Evolutionary conservation across 2,797 vertebrate genomes (phyloP), one percentile per base, ranked within the genome.

Genomic region (Pangasius djambal): DNA sequence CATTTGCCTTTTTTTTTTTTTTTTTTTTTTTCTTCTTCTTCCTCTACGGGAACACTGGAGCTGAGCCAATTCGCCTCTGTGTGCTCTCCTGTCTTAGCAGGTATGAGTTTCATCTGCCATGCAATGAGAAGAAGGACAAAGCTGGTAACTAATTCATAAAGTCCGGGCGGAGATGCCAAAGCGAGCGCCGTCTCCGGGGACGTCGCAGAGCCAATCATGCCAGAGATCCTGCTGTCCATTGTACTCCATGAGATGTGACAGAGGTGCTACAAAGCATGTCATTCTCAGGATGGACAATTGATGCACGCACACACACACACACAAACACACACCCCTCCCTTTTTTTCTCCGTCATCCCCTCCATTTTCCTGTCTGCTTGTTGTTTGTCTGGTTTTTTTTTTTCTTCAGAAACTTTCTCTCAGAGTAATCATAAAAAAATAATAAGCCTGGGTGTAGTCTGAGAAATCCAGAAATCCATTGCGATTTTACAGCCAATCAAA

Each of bases 121-220:
- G 91, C 91, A 91, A 91, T 94, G 92, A 94, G 92, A 94, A 93
- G 93, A 92, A 93, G 93, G 93, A 93, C 93, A 94, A 87, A 94
- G 94, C 89, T 96, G 95, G 95, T 97, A 96, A 96, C 95, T 97
- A 97, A 97, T 96, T 97, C 96, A 97, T 96, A 96, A 96, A 96
- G 95, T 96, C 95, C 95, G 92, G 90, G 93, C 92, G 93, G 90
- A 93, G 91, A 91, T 89, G 91, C 87, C 90, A 91, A 92, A 92
- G 92, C 92, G 91, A 91, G 87, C 82, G 79, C 94, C 93, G 94
- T 96, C 96, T 95, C 96, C 82, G 72, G 96, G 95, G 95, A 96
- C 92, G 94, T 95, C 92, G 95, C 94, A 92, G 94, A 95, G 94
- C 94, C 95, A 95, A 95, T 95, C 95, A 96, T 95, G 94, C 95